phyloP scores from a whole-genome alignment of 2,888 invertebrate species.

The Amphipoea lucens region DNA sequence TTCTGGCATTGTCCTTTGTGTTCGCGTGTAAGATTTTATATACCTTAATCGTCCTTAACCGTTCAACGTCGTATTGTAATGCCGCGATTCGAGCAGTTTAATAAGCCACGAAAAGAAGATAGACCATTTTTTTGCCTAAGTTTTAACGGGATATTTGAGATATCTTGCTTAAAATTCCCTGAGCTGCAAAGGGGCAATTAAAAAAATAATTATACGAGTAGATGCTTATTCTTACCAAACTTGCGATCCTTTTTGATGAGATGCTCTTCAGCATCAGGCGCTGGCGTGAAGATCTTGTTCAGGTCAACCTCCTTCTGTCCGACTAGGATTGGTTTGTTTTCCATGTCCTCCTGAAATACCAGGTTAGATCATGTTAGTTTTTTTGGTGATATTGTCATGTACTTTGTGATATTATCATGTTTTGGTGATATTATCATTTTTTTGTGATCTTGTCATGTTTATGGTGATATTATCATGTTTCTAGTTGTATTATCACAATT shows the following conservation, averaged over 20 bases:
- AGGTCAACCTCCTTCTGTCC: conserved; percentile 93
- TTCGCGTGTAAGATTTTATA: background rate
- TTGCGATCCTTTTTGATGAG: conserved; percentile 93
- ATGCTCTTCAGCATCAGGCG: conserved; percentile 94
- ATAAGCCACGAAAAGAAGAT: background rate
- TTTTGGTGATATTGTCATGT: background rate
- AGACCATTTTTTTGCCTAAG: no score
- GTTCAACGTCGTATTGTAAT: background rate
- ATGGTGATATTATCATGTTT: conserved; percentile 1
- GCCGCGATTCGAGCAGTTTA: background rate
- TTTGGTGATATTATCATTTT: background rate
- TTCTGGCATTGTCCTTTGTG: background rate
- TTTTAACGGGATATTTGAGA: background rate
- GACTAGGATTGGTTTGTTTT: conserved; percentile 90
- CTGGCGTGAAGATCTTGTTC: conserved; percentile 96
- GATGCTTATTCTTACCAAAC: conserved; percentile 79
- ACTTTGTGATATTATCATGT: background rate
- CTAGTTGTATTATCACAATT: background rate
- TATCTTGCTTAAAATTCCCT: background rate
- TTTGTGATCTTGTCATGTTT: background rate
- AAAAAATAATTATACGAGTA: background rate
- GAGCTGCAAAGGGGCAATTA: background rate
- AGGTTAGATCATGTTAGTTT: conserved; percentile 8
- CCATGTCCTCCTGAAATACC: conserved; percentile 90
- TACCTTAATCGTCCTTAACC: no score